Conservation (phyloP, 2,113 vertebrate genomes). For the Himantopus leucocephalus region DNA sequence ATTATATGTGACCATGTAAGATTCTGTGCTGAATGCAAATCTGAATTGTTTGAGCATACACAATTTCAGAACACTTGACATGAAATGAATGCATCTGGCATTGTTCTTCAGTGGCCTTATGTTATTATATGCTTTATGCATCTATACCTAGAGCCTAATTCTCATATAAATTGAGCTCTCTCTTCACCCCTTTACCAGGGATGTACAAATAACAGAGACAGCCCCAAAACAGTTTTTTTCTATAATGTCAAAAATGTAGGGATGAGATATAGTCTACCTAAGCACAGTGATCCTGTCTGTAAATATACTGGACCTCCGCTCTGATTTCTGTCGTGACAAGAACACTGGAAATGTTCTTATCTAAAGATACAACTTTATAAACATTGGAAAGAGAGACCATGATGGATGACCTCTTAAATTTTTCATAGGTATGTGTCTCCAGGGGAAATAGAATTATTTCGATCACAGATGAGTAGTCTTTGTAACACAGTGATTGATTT, state of each 20-base stretch:
- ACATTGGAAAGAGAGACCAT: neutral
- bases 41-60: neutral
- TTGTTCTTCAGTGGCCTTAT: neutral
- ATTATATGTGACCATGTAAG: neutral
- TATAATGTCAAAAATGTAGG: neutral
- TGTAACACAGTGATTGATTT: slow-evolving; percentile 14
- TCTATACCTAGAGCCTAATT: neutral
- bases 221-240: no score
- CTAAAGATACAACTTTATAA: neutral
- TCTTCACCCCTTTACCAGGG: no score
- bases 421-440: slow-evolving; percentile 2
- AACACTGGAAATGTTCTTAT: neutral
- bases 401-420: slow-evolving; percentile 42
- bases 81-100: neutral
- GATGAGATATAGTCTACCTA: neutral
- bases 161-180: neutral
- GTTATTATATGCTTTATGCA: neutral
- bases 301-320: neutral
- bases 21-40: neutral
- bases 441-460: neutral
- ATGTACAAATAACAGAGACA: no score
- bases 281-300: neutral
- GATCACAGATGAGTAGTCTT: neutral
- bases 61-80: neutral
- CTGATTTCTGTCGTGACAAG: neutral